Conservation (phyloP, 92 coral and sea anemone genomes). For the Siderastrea siderea region DNA sequence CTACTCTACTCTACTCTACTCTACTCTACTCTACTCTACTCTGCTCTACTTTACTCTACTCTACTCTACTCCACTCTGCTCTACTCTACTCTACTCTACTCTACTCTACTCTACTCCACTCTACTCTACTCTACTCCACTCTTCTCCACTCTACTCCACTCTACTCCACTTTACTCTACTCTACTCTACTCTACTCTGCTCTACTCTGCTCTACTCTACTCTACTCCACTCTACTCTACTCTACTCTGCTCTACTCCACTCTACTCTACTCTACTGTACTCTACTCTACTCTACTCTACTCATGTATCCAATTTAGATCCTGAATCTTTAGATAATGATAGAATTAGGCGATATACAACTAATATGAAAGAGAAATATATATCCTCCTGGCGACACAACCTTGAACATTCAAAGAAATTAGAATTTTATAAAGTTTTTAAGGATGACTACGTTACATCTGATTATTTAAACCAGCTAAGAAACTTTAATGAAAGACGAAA, state of each 20-base stretch:
- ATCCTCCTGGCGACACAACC: too few species aligned
- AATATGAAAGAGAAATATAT: too few species aligned
- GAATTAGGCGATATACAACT: too few species aligned
- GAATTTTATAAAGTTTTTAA: too few species aligned
- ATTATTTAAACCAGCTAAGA: too few species aligned
- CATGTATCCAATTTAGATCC: too few species aligned
- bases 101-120: conserved; percentile 25
- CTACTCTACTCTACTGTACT: conserved; percentile 36
- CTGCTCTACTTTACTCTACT: conserved; percentile 28
- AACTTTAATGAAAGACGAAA: too few species aligned
- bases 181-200: conserved; percentile 28
- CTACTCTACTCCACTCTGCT: conserved; percentile 24
- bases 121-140: conserved; percentile 7
- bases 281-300: background rate
- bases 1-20: conserved; percentile 15
- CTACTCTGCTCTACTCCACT: conserved; percentile 41
- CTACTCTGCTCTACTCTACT: conserved; percentile 27
- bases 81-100: conserved; percentile 22
- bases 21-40: conserved; percentile 21
- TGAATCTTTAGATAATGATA: too few species aligned
- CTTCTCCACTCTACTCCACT: conserved; percentile 26
- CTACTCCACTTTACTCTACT: background rate
- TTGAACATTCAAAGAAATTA: too few species aligned
- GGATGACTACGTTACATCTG: too few species aligned
- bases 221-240: background rate